Base-by-base conservation (phyloP, 1,140 invertebrate genomes). In the Nephila pilipes region DNA sequence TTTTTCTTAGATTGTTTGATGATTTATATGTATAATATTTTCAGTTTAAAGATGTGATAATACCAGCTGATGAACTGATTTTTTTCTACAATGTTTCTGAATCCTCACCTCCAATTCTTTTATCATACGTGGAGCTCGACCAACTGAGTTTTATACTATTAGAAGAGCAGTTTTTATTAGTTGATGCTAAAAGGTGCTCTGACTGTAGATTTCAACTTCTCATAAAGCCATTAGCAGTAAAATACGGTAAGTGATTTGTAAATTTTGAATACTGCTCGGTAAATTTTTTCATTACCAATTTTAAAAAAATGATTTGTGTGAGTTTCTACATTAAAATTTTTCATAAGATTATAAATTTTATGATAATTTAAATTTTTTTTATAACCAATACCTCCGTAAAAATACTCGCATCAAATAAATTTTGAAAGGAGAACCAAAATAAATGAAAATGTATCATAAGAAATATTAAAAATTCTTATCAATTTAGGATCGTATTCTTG, bases 131-230 rank as follows among this genome's bases (percentile, higher is more conserved):
- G 6, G 54, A 89, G 1, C 14, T 55, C 32, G 63, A 89, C 6
- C 69, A 79, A 25, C 55, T 36, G 46, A 89, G 38, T 29, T 57
- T 79, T 89, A 25, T 90, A 81, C 10, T 81, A 32, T 90, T 60
- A 38, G 89, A 90, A 58, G 54, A 38, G 29, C 18, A 90, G 2
- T 90, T 81, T 81, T 69, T 90, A 54, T 81, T 90, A 38, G 58
- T 90, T 25, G 89, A 90, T 60, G n/a, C 81, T 32, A 81, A 55
- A 58, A 80, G 75, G 69, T 90, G 89, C 89, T 90, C 36, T 22
- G 54, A 90, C 54, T 90, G 89, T 69, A 80, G 57, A 90, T 90
- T 90, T 69, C 69, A 32, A 60, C 22, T 69, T 20, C 16, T 60
- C 4, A 58, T 90, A 25, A 81, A 80, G 36, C 89, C 79, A 58